A percentile compares a stretch with the other conserved stretches of the same genome.
phyloP scores from a whole-genome alignment of 1,140 invertebrate species.

The Epicauta chinensis region DNA sequence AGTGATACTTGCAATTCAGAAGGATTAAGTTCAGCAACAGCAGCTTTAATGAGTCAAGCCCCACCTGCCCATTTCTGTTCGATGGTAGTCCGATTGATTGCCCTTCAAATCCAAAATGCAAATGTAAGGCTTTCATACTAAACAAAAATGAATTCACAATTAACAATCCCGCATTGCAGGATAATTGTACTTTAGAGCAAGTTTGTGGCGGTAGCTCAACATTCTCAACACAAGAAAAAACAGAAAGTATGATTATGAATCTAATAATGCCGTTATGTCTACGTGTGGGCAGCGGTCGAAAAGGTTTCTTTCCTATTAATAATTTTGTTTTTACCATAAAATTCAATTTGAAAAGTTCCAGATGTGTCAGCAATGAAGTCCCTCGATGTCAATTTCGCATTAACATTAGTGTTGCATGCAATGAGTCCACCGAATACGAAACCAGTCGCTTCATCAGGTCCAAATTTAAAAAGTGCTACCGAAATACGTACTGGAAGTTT shows the following conservation, averaged over 20 bases:
- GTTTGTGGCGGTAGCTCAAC: constrained; percentile 84
- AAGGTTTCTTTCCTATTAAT: constrained; percentile 44
- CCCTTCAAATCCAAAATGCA: constrained; percentile 86
- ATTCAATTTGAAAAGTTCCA: constrained; percentile 41
- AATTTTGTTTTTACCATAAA: not conserved
- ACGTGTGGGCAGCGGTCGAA: constrained; percentile 83
- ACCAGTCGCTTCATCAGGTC: constrained; percentile 52
- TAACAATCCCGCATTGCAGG: constrained; percentile 48
- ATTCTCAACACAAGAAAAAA: constrained; percentile 84
- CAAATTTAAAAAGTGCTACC: constrained; percentile 59
- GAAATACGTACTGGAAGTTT: constrained; percentile 68
- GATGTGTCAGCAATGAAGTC: constrained; percentile 84
- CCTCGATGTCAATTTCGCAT: constrained; percentile 83
- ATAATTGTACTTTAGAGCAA: constrained; percentile 88
- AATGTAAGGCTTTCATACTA: constrained; percentile 51
- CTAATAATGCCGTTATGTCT: constrained; percentile 93
- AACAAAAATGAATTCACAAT: not conserved
- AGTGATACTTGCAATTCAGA: constrained; percentile 59
- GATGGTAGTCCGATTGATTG: constrained; percentile 89
- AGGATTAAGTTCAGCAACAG: constrained; percentile 68
- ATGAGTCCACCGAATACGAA: constrained; percentile 70
- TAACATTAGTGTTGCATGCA: constrained; percentile 84
- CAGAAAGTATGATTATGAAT: constrained; percentile 93
- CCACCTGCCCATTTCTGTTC: constrained; percentile 92
- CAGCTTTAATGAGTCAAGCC: constrained; percentile 75